phyloP scores from a whole-genome alignment of 2,888 invertebrate species.

The Rhaphigaster nebulosa region DNA sequence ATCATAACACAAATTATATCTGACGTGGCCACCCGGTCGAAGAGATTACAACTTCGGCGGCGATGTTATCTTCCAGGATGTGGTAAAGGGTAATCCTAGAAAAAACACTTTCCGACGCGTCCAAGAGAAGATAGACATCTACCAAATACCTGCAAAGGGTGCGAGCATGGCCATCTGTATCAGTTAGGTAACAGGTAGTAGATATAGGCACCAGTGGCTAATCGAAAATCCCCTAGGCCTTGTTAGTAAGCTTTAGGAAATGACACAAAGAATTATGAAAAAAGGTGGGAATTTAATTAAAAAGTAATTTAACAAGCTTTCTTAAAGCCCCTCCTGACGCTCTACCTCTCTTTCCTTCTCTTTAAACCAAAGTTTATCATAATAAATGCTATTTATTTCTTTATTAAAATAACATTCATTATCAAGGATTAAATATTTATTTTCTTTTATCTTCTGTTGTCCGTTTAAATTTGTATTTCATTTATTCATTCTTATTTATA shows the following conservation, averaged over 20 bases:
- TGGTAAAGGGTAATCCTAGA: not conserved
- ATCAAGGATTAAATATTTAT: too few species aligned
- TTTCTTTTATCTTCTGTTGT: too few species aligned
- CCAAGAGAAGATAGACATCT: not conserved
- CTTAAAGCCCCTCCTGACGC: not conserved
- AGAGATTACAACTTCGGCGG: not conserved
- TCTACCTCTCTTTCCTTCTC: not conserved
- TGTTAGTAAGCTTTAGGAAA: not conserved
- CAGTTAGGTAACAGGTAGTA: not conserved
- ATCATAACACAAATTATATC: not conserved
- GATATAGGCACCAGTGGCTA: not conserved
- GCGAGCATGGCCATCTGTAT: not conserved
- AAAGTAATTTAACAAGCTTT: slow-evolving; percentile 1
- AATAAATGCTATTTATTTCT: not conserved
- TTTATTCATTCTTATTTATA: too few species aligned
- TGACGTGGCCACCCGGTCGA: not conserved
- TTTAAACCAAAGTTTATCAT: not conserved
- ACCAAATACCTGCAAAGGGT: slow-evolving; percentile 5
- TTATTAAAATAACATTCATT: not conserved
- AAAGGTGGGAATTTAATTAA: not conserved
- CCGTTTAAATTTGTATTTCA: too few species aligned
- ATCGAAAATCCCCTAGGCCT: not conserved
- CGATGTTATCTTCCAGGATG: not conserved
- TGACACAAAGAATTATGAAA: not conserved
- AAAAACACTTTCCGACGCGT: not conserved